These are phyloP conservation scores for Cylloceria caligata DNA, from an alignment of 2,888 invertebrate species.

Conservation along the genomic window DNA sequence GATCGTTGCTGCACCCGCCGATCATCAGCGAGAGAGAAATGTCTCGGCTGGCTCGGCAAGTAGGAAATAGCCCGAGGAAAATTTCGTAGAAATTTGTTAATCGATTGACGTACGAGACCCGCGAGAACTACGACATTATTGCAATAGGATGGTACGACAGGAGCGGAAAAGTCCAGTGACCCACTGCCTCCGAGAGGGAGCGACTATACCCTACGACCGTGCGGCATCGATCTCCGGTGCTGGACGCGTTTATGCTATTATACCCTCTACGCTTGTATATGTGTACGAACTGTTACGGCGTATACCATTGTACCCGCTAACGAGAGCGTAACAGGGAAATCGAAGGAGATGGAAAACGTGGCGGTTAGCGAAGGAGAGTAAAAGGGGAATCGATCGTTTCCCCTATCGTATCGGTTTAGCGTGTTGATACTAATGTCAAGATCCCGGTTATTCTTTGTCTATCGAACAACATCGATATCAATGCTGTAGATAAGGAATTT, in stretches of 20 bases:
- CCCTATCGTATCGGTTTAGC: background rate
- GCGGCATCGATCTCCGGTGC: conserved; percentile 64
- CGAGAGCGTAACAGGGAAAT: conserved; percentile 8
- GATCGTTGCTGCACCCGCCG: conserved; percentile 12
- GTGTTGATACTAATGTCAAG: background rate
- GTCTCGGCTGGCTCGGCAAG: background rate
- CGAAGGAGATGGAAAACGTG: conserved; percentile 8
- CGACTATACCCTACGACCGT: conserved; percentile 46
- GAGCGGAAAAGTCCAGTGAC: conserved; percentile 64
- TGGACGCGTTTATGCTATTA: conserved; percentile 58
- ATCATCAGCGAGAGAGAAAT: background rate
- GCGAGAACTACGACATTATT: background rate
- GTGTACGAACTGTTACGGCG: conserved; percentile 5
- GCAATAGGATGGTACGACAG: conserved; percentile 38
- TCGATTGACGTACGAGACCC: background rate
- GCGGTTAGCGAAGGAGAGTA: background rate
- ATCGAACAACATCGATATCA: background rate
- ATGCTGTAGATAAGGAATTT: background rate
- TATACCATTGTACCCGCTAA: background rate
- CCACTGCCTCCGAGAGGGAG: conserved; percentile 62
- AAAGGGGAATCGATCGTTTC: background rate
- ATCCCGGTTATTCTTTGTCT: background rate
- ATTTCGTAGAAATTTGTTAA: background rate
- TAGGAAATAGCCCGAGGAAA: background rate
- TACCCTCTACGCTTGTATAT: background rate